Conservation (phyloP, 2,797 vertebrate genomes). For the Vireo griseus region DNA sequence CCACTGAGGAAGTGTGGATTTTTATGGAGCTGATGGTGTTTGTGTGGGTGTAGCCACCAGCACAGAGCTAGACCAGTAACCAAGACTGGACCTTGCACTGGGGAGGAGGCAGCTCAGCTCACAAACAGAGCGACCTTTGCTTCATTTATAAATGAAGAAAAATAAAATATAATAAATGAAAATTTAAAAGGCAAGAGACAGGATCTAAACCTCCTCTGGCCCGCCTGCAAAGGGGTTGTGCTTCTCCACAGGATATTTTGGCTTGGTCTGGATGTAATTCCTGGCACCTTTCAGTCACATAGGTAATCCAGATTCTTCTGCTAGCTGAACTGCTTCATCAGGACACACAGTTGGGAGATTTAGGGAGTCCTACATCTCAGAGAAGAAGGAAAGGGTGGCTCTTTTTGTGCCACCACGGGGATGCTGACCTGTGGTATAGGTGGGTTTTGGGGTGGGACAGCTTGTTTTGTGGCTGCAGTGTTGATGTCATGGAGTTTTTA, state of each 20-base stretch:
- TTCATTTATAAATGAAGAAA: neutral
- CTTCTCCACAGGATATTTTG: neutral
- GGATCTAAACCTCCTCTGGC: neutral
- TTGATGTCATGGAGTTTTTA: neutral
- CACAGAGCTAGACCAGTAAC: neutral
- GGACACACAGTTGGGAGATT: neutral
- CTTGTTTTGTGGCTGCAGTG: neutral
- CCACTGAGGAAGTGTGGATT: neutral
- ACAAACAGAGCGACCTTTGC: neutral
- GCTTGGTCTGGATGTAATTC: neutral
- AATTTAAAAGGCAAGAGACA: neutral
- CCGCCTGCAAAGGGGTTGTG: neutral
- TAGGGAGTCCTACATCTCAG: neutral
- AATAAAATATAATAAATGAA: neutral
- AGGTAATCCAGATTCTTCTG: neutral
- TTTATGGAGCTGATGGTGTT: neutral
- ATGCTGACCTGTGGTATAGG: neutral
- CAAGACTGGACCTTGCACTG: constrained; percentile 6
- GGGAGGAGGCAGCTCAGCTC: neutral
- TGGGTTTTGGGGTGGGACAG: neutral
- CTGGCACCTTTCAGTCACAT: fast-evolving
- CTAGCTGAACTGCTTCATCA: neutral
- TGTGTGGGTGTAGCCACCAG: neutral
- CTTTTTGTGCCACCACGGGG: fast-evolving
- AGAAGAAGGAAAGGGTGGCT: neutral